Conservation (phyloP, 2,113 vertebrate species). For the Tauraco erythrolophus region DNA sequence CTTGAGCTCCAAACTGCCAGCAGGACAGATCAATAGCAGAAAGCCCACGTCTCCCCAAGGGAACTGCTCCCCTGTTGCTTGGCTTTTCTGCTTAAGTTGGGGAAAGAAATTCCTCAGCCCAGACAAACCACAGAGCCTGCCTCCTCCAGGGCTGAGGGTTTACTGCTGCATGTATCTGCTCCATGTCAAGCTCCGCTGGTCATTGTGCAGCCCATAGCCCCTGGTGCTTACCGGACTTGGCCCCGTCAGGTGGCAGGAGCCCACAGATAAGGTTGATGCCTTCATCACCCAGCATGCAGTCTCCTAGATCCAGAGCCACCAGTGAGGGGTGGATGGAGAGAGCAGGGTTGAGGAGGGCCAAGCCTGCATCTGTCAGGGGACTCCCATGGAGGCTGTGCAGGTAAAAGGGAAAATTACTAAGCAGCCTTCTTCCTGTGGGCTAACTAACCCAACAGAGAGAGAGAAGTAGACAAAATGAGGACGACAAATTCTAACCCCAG, state of each 20-base stretch:
- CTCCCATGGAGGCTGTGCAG: constrained; percentile 90
- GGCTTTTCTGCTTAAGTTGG: not conserved
- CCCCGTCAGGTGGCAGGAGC: constrained; percentile 93
- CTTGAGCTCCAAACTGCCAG: not conserved
- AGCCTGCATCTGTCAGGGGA: constrained; percentile 89
- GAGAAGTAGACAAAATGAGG: not conserved
- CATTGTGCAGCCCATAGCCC: not conserved
- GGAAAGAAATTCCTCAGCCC: not conserved
- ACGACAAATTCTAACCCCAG: not conserved
- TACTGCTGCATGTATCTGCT: not conserved
- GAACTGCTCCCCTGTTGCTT: not conserved
- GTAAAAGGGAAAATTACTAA: constrained; percentile 37
- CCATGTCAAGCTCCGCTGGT: not conserved
- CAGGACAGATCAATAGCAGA: not conserved
- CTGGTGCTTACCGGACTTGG: constrained; percentile 89
- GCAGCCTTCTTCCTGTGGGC: not conserved
- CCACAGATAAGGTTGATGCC: constrained; percentile 93
- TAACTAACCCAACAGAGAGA: not conserved
- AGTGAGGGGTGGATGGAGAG: constrained; percentile 91
- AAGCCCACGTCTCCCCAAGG: not conserved
- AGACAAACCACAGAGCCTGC: not conserved
- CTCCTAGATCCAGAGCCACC: constrained; percentile 93
- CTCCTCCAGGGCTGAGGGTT: not conserved
- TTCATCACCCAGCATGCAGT: constrained; percentile 95
- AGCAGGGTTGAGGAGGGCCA: constrained; percentile 89